Percentiles rank a stretch among this genome's conserved stretches.
Evolutionary conservation across 1,140 invertebrate species (phyloP).

Genomic region (Drosophila sp.): DNA sequence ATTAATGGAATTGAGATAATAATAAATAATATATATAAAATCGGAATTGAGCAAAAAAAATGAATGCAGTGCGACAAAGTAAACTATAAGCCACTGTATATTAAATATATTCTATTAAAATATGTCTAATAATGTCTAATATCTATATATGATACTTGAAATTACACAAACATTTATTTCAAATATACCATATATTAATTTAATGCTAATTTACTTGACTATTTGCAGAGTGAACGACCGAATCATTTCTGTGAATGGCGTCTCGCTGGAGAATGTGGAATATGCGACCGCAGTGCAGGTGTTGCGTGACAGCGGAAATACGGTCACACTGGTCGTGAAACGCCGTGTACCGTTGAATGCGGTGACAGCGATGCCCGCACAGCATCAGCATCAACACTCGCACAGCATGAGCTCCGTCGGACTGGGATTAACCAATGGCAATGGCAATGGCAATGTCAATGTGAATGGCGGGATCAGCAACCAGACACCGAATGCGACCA

Average conservation of each 20-base stretch:
- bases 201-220: slow-evolving; percentile 8
- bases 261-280: slow-evolving; percentile 98
- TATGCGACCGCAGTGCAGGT: slow-evolving; percentile 97
- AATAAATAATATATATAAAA: too few species aligned
- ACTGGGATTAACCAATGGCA: slow-evolving; percentile 54
- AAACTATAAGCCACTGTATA: too few species aligned
- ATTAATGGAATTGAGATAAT: too few species aligned
- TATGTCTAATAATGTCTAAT: too few species aligned
- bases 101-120: too few species aligned
- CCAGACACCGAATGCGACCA: slow-evolving; percentile 32
- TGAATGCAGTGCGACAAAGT: too few species aligned
- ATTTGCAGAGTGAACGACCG: slow-evolving; percentile 96
- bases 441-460: too few species aligned
- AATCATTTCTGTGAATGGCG: slow-evolving; percentile 98
- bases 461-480: slow-evolving; percentile 41
- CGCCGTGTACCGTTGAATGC: slow-evolving; percentile 86
- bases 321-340: slow-evolving; percentile 95
- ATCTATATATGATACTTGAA: too few species aligned
- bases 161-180: too few species aligned
- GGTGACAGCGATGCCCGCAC: slow-evolving; percentile 68
- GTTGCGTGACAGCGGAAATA: slow-evolving; percentile 93
- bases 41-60: too few species aligned
- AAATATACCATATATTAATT: not conserved
- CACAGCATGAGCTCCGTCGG: slow-evolving; percentile 85
- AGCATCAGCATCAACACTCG: slow-evolving; percentile 85